Conservation (phyloP, 1,140 invertebrate genomes). For the Zaprionus capensis region DNA sequence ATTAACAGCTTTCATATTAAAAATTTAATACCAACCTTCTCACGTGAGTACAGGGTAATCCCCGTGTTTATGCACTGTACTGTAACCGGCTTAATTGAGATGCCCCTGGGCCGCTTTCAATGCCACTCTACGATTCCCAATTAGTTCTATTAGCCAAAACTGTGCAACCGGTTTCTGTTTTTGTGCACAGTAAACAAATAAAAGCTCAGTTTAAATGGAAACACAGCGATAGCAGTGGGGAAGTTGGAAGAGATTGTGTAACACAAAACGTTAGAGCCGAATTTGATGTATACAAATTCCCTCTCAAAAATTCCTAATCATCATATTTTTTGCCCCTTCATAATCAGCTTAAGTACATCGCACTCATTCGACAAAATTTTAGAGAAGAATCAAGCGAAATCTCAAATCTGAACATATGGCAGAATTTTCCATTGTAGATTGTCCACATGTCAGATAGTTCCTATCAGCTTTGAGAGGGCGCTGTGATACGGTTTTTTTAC, state of each 20-base stretch:
- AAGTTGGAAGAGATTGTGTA: constrained; percentile 9
- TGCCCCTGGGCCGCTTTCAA: constrained; percentile 42
- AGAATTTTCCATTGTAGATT: constrained; percentile 27
- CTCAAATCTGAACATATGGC: constrained; percentile 1
- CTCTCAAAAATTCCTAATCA: constrained; percentile 6
- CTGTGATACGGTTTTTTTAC: constrained; percentile 1
- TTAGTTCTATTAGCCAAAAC: constrained; percentile 55
- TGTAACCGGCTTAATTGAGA: constrained; percentile 46
- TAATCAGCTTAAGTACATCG: constrained; percentile 4
- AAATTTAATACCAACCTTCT: not conserved
- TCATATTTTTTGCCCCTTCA: not conserved
- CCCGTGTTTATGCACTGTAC: constrained; percentile 2
- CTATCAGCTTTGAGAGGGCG: constrained; percentile 12
- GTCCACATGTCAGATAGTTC: constrained; percentile 16
- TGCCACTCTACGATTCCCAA: constrained; percentile 20
- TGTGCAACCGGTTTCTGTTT: constrained; percentile 40
- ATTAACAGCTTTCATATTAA: not conserved
- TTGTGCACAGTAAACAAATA: constrained; percentile 31
- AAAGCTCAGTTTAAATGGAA: constrained; percentile 35
- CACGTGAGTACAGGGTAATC: constrained; percentile 6
- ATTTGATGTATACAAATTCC: not conserved
- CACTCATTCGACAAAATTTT: not conserved
- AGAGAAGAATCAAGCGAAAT: constrained; percentile 9
- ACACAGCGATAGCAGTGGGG: not conserved
- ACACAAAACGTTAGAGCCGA: constrained; percentile 10